A percentile compares a stretch with the other conserved stretches of the same genome.
Evolutionary conservation across 2,888 invertebrate genomes (phyloP).

Genomic region (Acronicta psi): DNA sequence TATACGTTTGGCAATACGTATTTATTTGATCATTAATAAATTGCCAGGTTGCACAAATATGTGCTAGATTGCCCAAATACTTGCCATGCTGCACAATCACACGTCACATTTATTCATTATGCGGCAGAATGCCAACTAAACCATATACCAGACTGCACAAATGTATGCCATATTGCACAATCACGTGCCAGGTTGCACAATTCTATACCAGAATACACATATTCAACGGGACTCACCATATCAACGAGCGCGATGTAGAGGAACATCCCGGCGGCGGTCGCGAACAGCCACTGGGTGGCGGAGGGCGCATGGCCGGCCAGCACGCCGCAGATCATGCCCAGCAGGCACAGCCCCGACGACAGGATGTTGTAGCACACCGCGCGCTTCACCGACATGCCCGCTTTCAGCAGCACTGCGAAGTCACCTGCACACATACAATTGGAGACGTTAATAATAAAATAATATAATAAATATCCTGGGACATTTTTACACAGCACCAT

Average conservation of each 20-base stretch:
- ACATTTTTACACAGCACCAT: too few species aligned
- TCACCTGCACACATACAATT: conserved; percentile 89
- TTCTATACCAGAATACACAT: background rate
- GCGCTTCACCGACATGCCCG: conserved; percentile 97
- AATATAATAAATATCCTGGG: too few species aligned
- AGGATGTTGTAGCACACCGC: conserved; percentile 97
- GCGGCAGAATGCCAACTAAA: background rate
- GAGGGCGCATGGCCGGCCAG: conserved; percentile 94
- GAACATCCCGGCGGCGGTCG: conserved; percentile 97
- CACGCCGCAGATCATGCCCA: conserved; percentile 97
- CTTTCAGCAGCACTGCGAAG: conserved; percentile 97
- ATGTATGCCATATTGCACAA: background rate
- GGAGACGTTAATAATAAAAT: too few species aligned
- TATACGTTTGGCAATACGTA: too few species aligned
- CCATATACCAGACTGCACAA: background rate
- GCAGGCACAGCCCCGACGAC: conserved; percentile 95
- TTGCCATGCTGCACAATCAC: background rate
- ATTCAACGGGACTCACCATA: conserved; percentile 91
- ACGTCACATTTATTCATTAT: too few species aligned
- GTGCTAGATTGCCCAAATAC: background rate
- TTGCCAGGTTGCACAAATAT: background rate
- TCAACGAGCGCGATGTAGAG: conserved; percentile 98
- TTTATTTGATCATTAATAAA: too few species aligned
- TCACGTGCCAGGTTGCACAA: background rate
- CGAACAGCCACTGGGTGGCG: conserved; percentile 97